Conservation (phyloP, 1,140 invertebrate genomes). For the Anoplophora glabripennis region DNA sequence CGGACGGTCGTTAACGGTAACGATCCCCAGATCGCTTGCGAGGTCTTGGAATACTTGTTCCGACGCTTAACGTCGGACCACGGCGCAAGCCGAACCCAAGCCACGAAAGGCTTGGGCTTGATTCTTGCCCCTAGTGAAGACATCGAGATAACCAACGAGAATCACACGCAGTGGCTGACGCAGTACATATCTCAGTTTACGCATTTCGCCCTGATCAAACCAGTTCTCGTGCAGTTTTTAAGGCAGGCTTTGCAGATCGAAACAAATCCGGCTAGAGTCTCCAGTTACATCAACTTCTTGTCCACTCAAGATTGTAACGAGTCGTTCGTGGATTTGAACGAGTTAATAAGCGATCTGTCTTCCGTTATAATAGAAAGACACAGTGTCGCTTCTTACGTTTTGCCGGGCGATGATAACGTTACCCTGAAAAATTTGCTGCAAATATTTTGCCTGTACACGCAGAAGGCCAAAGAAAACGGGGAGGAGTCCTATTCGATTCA, state of each 20-base stretch:
- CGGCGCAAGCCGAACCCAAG: constrained; percentile 70
- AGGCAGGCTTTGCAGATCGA: constrained; percentile 87
- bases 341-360: constrained; percentile 74
- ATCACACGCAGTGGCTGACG: constrained; percentile 67
- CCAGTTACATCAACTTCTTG: constrained; percentile 86
- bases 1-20: constrained; percentile 62
- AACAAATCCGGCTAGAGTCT: constrained; percentile 80
- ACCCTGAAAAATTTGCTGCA: constrained; percentile 74
- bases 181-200: constrained; percentile 71
- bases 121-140: constrained; percentile 54
- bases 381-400: constrained; percentile 79
- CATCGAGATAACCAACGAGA: constrained; percentile 29
- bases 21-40: constrained; percentile 63
- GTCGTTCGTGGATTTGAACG: constrained; percentile 61
- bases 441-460: constrained; percentile 75
- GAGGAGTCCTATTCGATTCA: constrained; percentile 66
- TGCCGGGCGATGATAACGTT: constrained; percentile 63
- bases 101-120: constrained; percentile 65
- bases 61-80: constrained; percentile 80
- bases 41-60: constrained; percentile 91
- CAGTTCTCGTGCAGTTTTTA: constrained; percentile 66
- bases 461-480: constrained; percentile 61
- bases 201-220: constrained; percentile 67
- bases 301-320: constrained; percentile 69
- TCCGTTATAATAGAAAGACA: constrained; percentile 91